Evolutionary conservation across 1,140 invertebrate species (phyloP).

Genomic region (Neodiprion pinetum): DNA sequence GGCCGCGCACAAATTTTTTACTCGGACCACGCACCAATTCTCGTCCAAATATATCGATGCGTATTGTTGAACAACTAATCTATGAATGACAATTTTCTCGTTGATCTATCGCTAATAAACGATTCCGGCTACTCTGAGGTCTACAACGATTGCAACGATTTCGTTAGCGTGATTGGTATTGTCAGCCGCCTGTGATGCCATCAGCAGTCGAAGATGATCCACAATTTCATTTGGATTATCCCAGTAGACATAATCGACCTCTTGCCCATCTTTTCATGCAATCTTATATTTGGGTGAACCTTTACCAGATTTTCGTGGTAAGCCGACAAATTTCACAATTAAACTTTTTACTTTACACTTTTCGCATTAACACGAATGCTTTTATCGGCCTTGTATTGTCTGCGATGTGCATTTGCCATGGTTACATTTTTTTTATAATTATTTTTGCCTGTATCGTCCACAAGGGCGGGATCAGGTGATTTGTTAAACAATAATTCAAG

Average conservation of each 20-base stretch:
- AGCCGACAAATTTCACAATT: neutral
- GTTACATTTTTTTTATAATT: neutral
- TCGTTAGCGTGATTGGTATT: too few species aligned
- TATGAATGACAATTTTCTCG: too few species aligned
- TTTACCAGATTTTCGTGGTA: neutral
- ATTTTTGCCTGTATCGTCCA: neutral
- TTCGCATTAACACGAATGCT: neutral
- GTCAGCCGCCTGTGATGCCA: too few species aligned
- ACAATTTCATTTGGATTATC: slow-evolving; percentile 49
- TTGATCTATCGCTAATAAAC: neutral
- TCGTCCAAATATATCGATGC: too few species aligned
- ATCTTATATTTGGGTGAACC: neutral
- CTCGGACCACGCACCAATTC: too few species aligned
- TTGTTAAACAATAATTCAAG: neutral
- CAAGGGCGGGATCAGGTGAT: neutral
- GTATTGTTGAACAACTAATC: too few species aligned
- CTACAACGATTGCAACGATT: too few species aligned
- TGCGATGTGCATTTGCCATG: neutral
- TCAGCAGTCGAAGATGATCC: slow-evolving; percentile 14
- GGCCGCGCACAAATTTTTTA: too few species aligned
- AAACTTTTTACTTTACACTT: neutral
- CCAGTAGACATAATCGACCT: slow-evolving; percentile 42
- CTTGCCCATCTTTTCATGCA: neutral
- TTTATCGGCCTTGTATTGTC: neutral
- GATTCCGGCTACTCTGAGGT: too few species aligned